Evolutionary conservation across 1,140 invertebrate species (phyloP), one percentile per base, ranked within the genome.

Genomic region (Aphelinus atriplicis): DNA sequence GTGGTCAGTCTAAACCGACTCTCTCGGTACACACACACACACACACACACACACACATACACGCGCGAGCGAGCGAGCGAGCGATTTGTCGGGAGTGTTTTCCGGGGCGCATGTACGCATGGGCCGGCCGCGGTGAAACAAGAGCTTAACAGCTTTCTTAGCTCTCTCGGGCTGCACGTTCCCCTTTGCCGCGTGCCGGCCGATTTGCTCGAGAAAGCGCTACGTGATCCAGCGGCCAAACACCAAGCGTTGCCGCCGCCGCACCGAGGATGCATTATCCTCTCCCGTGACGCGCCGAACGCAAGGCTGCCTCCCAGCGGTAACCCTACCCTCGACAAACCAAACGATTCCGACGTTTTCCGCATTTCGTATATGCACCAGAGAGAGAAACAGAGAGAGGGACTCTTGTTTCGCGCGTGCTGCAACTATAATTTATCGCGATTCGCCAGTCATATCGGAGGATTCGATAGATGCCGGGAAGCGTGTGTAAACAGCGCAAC

Each of bases 91-190:
- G 65, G 56, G n/a, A 46, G 47, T 63, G 51, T 67, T 53, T 61
- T 55, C 53, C 3, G 46, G 42, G 4, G 61, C 57, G 43, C 26
- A 2, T n/a, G 50, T 47, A 43, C 9, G 7, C 46, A 9, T 48
- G 58, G 7, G 57, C 7, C 2, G 47, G 57, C 47, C 55, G 51
- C n/a, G n/a, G n/a, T 65, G 73, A 75, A 75, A 70, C 61, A 65
- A 58, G 73, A 75, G 73, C 67, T 64, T 75, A 64, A 56, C 58
- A 62, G 57, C 65, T 67, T 67, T 56, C 26, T 58, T 58, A 26
- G 26, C 26, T 61, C 60, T 42, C 26, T 45, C 10, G 53, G 5
- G 43, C 47, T 70, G 47, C 58, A 47, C 42, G 9, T 7, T 51
- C 47, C 43, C 65, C 42, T 53, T 68, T 63, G 68, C 4, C n/a